These are phyloP conservation scores for Catocala sponsa DNA, from an alignment of 2,888 invertebrate genomes.

Conservation along the genomic window DNA sequence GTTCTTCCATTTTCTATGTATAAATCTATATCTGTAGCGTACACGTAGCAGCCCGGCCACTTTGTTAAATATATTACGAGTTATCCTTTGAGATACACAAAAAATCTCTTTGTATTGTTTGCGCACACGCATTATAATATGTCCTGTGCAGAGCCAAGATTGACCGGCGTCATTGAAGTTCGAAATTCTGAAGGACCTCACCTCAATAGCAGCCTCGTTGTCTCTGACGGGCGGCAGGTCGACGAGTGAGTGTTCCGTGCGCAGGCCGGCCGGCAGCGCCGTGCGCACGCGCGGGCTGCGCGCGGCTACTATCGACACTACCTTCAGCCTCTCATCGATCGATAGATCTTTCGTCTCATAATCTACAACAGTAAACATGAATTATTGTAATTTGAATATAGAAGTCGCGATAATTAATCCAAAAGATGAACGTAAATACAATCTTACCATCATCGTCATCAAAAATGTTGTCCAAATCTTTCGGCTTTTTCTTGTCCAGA, in stretches of 20 bases:
- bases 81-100: too few species aligned
- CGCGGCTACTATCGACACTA: conserved; percentile 93
- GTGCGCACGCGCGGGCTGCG: conserved; percentile 92
- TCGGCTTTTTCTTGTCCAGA: conserved; percentile 84
- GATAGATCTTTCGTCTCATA: conserved; percentile 80
- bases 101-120: too few species aligned
- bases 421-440: background rate
- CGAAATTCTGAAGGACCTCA: conserved; percentile 27
- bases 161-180: too few species aligned
- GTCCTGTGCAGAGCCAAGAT: too few species aligned
- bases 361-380: conserved; percentile 37
- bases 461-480: conserved; percentile 72
- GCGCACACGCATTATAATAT: too few species aligned
- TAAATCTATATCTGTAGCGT: too few species aligned
- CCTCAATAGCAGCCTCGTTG: conserved; percentile 79
- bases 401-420: too few species aligned
- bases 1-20: too few species aligned
- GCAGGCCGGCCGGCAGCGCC: conserved; percentile 89
- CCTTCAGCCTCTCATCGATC: conserved; percentile 93
- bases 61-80: too few species aligned
- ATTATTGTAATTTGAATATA: too few species aligned
- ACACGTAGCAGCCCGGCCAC: too few species aligned
- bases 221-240: conserved; percentile 70
- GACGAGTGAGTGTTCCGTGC: conserved; percentile 77
- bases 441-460: conserved; percentile 62